A percentile compares a stretch with the other conserved stretches of the same genome.
Conservation (phyloP, 2,797 vertebrate genomes). For the Lutra lutra region DNA sequence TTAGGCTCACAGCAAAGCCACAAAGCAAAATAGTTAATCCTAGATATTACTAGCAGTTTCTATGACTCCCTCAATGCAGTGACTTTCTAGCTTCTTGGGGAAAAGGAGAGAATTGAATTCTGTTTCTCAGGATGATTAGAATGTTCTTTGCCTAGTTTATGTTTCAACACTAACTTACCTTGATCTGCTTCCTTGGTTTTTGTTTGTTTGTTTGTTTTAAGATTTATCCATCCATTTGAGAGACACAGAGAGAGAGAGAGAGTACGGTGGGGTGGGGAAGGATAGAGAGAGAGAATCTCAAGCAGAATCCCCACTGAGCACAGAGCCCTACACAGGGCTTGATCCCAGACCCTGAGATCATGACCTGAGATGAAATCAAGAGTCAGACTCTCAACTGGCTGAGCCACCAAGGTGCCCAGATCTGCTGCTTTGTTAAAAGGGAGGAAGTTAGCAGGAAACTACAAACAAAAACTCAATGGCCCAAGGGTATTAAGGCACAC, state of each 20-base stretch:
- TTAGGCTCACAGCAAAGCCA: conserved; percentile 6
- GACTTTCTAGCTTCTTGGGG: conserved; percentile 37
- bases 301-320: neutral
- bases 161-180: conserved; percentile 52
- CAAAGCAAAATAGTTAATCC: conserved; percentile 9
- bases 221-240: neutral
- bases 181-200: neutral
- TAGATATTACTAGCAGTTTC: conserved; percentile 5
- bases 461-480: conserved; percentile 63
- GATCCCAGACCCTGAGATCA: neutral
- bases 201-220: neutral
- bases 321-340: neutral
- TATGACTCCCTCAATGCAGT: neutral
- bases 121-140: conserved; percentile 49
- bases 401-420: neutral
- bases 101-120: conserved; percentile 18
- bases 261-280: neutral
- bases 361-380: neutral
- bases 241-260: neutral
- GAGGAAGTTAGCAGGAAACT: conserved; percentile 56
- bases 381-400: neutral
- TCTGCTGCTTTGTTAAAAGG: conserved; percentile 32
- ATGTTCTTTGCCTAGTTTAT: conserved; percentile 45
- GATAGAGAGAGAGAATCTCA: neutral
- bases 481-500: conserved; percentile 19